Evolutionary conservation across 2,888 invertebrate species (phyloP), one percentile per base, ranked within the genome.

Genomic region (Meliscaeva auricollis): DNA sequence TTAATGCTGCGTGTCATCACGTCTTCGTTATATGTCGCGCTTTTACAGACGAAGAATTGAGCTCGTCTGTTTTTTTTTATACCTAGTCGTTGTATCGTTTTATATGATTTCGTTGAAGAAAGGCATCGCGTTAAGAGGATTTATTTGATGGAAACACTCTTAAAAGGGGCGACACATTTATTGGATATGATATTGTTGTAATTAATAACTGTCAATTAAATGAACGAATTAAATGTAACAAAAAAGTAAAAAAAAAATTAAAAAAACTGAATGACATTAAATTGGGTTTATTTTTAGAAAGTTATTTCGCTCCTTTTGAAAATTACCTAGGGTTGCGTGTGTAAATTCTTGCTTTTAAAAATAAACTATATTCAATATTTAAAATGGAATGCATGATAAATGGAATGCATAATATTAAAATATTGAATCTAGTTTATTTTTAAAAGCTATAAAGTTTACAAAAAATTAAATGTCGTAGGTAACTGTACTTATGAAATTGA

Each of bases 201-300:
- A 80, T 84, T 84, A 80, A 80, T 83, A 84, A 84, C 75, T 80
- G 84, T 76, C 84, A 84, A 80, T 80, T 80, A 77, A 69, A 69
- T 44, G 66, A 62, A 41, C 41, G 70, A 50, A 60, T 54, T 26
- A 32, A 58, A 58, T 30, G 38, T 8, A 58, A 38, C 15, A 48
- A 9, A 44, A 54, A 35, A 5, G 56, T 46, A 44, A 30, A 46
- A 64, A 26, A 13, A 0, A 13, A 35, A 50, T 22, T 5, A 1
- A 50, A 52, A 26, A 58, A 35, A 20, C 8, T n/a, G 38, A 38
- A 41, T 60, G 8, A 22, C 38, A 60, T 38, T 20, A 58, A 58
- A 32, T 56, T 20, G 3, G 26, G 26, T 13, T 35, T 56, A 20
- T 58, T 22, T 35, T 35, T 35, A 35, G 58, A 38, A 58, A 58